phyloP scores from a whole-genome alignment of 2,797 vertebrate genomes.

The Atherinosoma microstoma region DNA sequence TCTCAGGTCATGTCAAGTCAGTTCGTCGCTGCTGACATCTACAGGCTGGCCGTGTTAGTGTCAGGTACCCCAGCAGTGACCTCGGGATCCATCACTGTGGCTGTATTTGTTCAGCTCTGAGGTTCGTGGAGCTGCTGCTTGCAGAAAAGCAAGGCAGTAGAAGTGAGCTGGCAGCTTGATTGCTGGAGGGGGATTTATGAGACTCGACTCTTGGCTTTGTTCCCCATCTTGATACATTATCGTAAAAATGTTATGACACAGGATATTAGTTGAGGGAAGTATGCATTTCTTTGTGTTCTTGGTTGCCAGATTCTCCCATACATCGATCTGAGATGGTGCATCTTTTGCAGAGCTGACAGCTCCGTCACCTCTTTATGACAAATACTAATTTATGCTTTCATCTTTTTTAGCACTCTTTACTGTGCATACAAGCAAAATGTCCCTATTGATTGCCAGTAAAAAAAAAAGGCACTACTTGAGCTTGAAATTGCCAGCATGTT shows the following conservation, averaged over 20 bases:
- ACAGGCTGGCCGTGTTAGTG: slow-evolving; percentile 55
- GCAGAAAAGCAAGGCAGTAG: neutral
- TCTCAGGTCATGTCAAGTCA: slow-evolving; percentile 17
- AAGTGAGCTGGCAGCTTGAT: neutral
- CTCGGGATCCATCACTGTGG: slow-evolving; percentile 11
- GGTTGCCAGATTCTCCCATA: neutral
- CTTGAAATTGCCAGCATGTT: neutral
- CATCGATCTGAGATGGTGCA: neutral
- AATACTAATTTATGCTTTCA: neutral
- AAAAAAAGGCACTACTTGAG: no score
- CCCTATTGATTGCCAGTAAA: no score
- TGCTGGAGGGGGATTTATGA: neutral
- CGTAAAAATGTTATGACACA: neutral
- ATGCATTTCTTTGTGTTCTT: neutral
- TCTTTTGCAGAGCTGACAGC: neutral
- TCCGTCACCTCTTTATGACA: neutral
- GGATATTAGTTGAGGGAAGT: neutral
- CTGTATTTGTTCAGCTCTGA: slow-evolving; percentile 40
- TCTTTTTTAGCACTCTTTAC: neutral
- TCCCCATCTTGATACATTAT: neutral
- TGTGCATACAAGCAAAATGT: neutral
- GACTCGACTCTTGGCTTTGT: slow-evolving; percentile 4
- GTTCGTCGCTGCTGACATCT: slow-evolving; percentile 74
- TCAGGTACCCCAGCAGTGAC: slow-evolving; percentile 45
- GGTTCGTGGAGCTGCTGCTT: neutral